A percentile compares a stretch with the other conserved stretches of the same genome.
phyloP scores from a whole-genome alignment of 2,113 vertebrate species.

The Ceyx margarethae region DNA sequence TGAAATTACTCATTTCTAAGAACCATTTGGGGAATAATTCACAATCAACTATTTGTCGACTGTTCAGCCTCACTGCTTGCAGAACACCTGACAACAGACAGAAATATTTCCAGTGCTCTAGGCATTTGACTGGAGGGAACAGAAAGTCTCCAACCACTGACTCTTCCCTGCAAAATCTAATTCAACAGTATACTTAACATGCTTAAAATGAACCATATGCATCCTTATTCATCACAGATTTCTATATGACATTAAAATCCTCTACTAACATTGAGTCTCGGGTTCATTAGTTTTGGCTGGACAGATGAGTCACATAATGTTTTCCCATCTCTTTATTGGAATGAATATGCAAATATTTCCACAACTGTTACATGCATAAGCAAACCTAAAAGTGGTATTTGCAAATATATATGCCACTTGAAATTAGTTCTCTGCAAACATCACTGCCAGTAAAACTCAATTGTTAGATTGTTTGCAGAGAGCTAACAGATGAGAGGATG shows the following conservation, averaged over 20 bases:
- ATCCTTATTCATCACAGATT: neutral
- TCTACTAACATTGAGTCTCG: neutral
- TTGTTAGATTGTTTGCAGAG: conserved; percentile 51
- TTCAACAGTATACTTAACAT: neutral
- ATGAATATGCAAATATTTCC: conserved; percentile 40
- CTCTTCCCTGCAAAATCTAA: neutral
- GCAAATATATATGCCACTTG: conserved; percentile 43
- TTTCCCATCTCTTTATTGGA: conserved; percentile 22
- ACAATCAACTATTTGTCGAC: neutral
- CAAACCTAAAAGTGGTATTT: conserved; percentile 34
- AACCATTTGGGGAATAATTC: neutral
- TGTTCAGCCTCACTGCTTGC: neutral
- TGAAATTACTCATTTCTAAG: neutral
- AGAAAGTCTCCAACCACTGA: neutral
- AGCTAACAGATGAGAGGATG: conserved; percentile 1
- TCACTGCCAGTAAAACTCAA: conserved; percentile 7
- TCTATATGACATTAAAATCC: neutral
- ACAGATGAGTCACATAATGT: neutral
- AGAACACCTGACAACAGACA: neutral
- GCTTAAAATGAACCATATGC: neutral
- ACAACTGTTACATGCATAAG: conserved; percentile 17
- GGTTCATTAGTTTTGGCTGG: conserved; percentile 17
- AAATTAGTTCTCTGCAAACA: conserved; percentile 67
- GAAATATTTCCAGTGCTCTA: neutral
- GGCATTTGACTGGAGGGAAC: neutral